Evolutionary conservation across 2,113 vertebrate genomes (phyloP), one percentile per base, ranked within the genome.

Genomic region (Podarcis cretensis): DNA sequence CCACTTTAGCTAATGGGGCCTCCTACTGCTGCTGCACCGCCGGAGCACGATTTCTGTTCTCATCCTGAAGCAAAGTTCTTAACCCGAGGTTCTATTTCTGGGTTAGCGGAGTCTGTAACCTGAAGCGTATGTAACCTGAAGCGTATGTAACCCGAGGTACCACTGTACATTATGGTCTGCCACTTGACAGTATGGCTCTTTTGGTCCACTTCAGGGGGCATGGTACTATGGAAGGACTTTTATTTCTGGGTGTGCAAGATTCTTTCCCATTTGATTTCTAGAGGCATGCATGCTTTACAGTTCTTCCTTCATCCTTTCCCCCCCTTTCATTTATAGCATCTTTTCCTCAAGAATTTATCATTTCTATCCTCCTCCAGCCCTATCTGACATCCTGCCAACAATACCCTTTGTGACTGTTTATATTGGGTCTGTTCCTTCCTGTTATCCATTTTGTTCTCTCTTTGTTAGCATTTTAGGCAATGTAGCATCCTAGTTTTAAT

Each of bases 361-460:
- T 95, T 96, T 96, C 93, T 96, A 86, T 95, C 91, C n/a, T 95
- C 77, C 92, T 95, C 90, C 95, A 84, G 96, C 63, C 95, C 65
- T 89, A 89, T 80, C 90, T 97, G 95, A 96, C 95, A 88, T 93
- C 54, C 89, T 96, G 94, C 94, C 95, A 96, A 81, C 87, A 95
- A 91, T 92, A 90, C 81, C 74, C 65, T 94, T 96, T 94, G 90
- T 87, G 91, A 86, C 89, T 96, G 93, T 95, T 97, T 97, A 89
- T 94, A 83, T 94, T 96, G 94, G 93, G 96, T 95, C 89, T 89
- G 85, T 95, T 96, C 86, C 83, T 96, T 96, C 96, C 94, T 95
- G 91, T 95, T 93, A 94, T 90, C 87, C 91, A 92, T 95, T 86
- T 97, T 95, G 85, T 89, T 96, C 93, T 95, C 86, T 85, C 69